These are phyloP conservation scores for Rhopalosiphum padi DNA, from an alignment of 1,140 invertebrate genomes.

Conservation along the genomic window DNA sequence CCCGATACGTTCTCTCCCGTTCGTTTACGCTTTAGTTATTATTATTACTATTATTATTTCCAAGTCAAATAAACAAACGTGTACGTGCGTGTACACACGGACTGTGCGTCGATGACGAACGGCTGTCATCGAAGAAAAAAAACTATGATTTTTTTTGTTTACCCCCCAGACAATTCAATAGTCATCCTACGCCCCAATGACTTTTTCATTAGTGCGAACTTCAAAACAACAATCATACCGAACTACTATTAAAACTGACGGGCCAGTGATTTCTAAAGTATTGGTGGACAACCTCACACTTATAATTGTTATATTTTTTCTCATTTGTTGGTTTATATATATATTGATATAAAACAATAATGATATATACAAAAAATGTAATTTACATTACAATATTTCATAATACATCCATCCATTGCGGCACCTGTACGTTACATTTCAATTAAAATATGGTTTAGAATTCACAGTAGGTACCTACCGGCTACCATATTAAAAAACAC, in stretches of 20 bases:
- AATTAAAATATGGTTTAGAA: neutral
- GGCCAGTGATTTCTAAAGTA: conserved; percentile 38
- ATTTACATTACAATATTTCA: neutral
- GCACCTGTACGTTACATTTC: neutral
- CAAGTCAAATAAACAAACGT: conserved; percentile 41
- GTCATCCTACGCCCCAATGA: conserved; percentile 54
- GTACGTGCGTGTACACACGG: neutral
- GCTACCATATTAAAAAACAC: neutral
- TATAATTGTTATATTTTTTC: conserved; percentile 7
- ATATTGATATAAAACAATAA: neutral
- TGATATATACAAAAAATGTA: neutral
- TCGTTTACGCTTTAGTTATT: conserved; percentile 33
- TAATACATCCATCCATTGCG: neutral
- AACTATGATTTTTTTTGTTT: conserved; percentile 28
- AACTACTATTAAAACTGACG: conserved; percentile 36
- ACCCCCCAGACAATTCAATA: conserved; percentile 47
- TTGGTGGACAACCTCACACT: neutral
- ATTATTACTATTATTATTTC: conserved; percentile 46
- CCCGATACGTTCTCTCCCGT: neutral
- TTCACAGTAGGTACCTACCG: neutral
- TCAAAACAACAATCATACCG: conserved; percentile 30
- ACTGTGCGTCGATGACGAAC: neutral
- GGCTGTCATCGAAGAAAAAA: conserved; percentile 25
- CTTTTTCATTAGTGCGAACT: conserved; percentile 51
- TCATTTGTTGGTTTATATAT: neutral